Evolutionary conservation across 2,888 invertebrate genomes (phyloP), one percentile per base, ranked within the genome.

Genomic region (Orchestes rusci): DNA sequence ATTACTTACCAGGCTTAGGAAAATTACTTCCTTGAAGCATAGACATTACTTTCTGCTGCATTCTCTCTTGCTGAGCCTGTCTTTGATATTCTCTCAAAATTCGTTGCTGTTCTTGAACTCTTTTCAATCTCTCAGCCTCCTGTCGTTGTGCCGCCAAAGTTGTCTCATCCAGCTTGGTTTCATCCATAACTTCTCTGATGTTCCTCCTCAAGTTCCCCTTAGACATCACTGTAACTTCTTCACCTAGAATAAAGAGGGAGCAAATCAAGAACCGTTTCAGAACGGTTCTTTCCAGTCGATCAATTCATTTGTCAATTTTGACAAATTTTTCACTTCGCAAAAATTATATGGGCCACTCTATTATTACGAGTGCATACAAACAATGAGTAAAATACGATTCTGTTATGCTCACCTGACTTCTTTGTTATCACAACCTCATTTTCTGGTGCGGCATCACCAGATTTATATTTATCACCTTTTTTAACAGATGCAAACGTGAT

Each of bases 141-240:
- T 91, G 92, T 20, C 90, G 73, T 66, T 95, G 95, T 1, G 96
- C 96, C 16, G 85, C 84, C 40, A 93, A 69, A 2, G 95, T 96
- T 10, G 90, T 87, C 50, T 89, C 89, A 64, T 95, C 95, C 51
- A 96, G 70, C 63, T 94, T 89, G 50, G 87, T 88, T 60, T 93
- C 93, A 61, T 89, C 87, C 80, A 94, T 84, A 5, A 95, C 93
- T 70, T 94, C 92, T 43, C 94, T 78, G 56, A 92, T 92, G 62
- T 92, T 92, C 50, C 87, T 77, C 29, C 92, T 74, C 61, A 90
- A 76, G 66, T 55, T 55, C n/a, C 59, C 61, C 50, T 61, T 61
- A n/a, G 58, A 45, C 43, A 45, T 54, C 1, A 53, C 53, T 12
- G 59, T 50, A 30, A 54, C 52, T 32, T 64, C 64, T 7, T 57